These are phyloP conservation scores for Spilarctia lutea DNA, from an alignment of 2,888 invertebrate genomes.

Conservation along the genomic window DNA sequence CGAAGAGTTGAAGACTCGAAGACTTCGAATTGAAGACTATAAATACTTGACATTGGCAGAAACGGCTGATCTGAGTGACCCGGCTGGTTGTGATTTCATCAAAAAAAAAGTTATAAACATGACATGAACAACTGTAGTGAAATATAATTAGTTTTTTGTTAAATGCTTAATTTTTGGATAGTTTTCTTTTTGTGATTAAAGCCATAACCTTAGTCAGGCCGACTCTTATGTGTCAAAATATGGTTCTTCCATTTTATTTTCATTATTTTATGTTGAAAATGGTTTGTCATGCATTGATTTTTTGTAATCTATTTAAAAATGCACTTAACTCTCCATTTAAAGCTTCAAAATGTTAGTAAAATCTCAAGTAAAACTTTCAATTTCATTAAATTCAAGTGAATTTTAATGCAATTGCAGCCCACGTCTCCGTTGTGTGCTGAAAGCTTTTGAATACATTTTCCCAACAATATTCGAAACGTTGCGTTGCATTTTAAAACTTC, in stretches of 20 bases:
- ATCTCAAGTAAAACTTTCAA: constrained; percentile 44
- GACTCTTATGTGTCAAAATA: neutral
- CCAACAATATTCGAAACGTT: constrained; percentile 40
- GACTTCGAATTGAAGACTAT: no score
- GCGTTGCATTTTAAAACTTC: constrained; percentile 37
- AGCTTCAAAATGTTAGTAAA: constrained; percentile 31
- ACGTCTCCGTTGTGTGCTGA: constrained; percentile 37
- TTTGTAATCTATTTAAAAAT: constrained; percentile 44
- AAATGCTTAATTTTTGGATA: neutral
- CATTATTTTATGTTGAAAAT: constrained; percentile 14
- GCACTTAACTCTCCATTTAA: constrained; percentile 16
- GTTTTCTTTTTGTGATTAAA: neutral
- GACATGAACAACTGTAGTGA: no score
- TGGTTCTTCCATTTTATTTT: neutral
- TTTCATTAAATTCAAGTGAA: constrained; percentile 45
- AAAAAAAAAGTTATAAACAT: no score
- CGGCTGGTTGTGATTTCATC: no score
- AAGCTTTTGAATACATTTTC: constrained; percentile 44
- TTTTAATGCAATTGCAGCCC: constrained; percentile 51
- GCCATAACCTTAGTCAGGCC: neutral
- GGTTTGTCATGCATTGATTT: constrained; percentile 19
- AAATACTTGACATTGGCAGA: no score
- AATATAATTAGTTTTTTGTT: no score
- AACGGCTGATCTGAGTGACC: no score
- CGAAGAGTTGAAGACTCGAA: no score